Percentiles rank a stretch among this genome's conserved stretches.
Conservation (phyloP, 1,140 invertebrate species). For the Bombus confusus region DNA sequence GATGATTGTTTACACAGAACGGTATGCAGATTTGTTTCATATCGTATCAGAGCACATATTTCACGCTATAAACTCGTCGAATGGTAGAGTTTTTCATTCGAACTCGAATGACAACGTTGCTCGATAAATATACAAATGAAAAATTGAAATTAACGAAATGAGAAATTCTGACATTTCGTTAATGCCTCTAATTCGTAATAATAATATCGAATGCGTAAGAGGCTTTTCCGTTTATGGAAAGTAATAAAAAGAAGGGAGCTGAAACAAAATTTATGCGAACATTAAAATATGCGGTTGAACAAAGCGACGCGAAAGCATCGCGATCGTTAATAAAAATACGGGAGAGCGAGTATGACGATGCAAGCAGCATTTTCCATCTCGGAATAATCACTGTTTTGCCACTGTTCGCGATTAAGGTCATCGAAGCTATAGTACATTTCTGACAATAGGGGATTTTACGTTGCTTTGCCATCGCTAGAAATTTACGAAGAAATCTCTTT, state of each 20-base stretch:
- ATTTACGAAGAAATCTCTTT: neutral
- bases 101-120: neutral
- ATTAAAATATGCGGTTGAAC: neutral
- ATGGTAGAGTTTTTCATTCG: neutral
- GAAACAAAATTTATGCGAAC: neutral
- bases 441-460: neutral
- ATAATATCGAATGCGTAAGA: neutral
- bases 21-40: conserved; percentile 13
- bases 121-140: neutral
- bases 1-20: neutral
- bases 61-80: neutral
- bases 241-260: neutral
- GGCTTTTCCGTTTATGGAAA: neutral
- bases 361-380: conserved; percentile 22
- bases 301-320: neutral
- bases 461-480: conserved; percentile 14
- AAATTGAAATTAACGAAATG: neutral
- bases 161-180: neutral
- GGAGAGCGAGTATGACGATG: neutral
- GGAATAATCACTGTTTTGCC: conserved; percentile 28
- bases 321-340: conserved; percentile 2
- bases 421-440: conserved; percentile 1
- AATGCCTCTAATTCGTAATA: neutral
- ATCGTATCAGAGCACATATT: neutral
- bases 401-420: conserved; percentile 46